Evolutionary conservation across 2,113 vertebrate genomes (phyloP), one percentile per base, ranked within the genome.

Genomic region (Gnathonemus echidnorhynchus): DNA sequence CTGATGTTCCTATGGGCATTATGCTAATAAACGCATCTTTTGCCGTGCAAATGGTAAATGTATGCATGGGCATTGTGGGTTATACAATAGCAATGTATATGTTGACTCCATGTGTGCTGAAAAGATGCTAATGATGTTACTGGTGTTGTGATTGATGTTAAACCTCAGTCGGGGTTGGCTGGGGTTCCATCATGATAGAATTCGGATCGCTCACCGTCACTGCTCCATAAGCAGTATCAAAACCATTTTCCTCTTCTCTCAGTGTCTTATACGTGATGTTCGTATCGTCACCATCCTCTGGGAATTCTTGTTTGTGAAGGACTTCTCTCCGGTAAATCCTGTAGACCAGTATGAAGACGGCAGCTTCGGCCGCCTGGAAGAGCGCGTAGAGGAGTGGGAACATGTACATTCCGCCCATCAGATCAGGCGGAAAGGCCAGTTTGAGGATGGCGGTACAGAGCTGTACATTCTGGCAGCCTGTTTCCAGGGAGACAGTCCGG

Each of bases 391-490:
- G 97, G 94, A 99, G 94, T 0, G 98, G 98, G 86, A 99, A 99
- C 97, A 99, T 99, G 93, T 98, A 99, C 97, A 99, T 98, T 56
- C 97, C 96, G 7, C 98, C 97, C 77, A 99, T 97, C 87, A 98
- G 93, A 87, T 97, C 96, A 0, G 98, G 97, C 0, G 97, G 97
- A 90, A 99, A 99, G 80, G 98, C 97, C 94, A 99, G 95, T 90
- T 99, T 99, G 50, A 99, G 96, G 90, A 99, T 99, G 93, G 98
- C 98, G 0, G 98, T 99, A 92, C 98, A 99, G 88, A 99, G 97
- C 95, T 99, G 98, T 88, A 99, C 97, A 0, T 99, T 99, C 94
- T 99, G 98, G 93, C 98, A 99, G 0, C 98, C 98, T 0, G 98
- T 99, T 93, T 99, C 98, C 95, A 99, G 90, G 17, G 98, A 99